These are phyloP conservation scores for Amphipyra berbera DNA, from an alignment of 2,888 invertebrate species.

Conservation along the genomic window DNA sequence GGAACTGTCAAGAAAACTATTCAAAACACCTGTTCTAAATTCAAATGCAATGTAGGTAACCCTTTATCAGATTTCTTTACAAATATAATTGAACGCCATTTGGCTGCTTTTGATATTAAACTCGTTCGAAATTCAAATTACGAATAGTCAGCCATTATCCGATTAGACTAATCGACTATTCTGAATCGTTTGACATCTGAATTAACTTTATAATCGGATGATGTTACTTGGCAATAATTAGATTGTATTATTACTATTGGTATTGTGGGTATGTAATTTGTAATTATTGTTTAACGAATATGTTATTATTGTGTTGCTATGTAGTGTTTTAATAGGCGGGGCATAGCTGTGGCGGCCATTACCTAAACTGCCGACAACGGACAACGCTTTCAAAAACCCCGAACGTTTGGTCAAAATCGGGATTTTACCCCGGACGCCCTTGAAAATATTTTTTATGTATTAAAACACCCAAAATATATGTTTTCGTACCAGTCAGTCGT, in stretches of 20 bases:
- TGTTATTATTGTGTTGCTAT: background rate
- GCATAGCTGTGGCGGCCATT: too few relatives aligned
- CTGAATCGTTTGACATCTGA: constrained; percentile 55
- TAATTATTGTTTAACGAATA: constrained; percentile 26
- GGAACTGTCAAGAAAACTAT: constrained; percentile 52
- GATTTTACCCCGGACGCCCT: too few relatives aligned
- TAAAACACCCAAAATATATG: too few relatives aligned
- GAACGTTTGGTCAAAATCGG: too few relatives aligned
- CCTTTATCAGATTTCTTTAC: constrained; percentile 54
- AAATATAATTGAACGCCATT: constrained; percentile 56
- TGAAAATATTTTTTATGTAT: too few relatives aligned
- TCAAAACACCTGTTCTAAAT: constrained; percentile 59
- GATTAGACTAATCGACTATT: constrained; percentile 60
- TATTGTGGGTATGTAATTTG: constrained; percentile 18
- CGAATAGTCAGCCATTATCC: constrained; percentile 58
- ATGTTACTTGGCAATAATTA: constrained; percentile 49
- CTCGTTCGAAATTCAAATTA: constrained; percentile 73
- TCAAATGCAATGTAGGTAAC: constrained; percentile 53
- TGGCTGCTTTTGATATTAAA: constrained; percentile 57
- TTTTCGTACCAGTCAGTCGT: too few relatives aligned
- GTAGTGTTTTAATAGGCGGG: background rate
- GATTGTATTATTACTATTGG: constrained; percentile 19
- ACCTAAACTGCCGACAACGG: too few relatives aligned
- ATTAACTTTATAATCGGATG: constrained; percentile 53
- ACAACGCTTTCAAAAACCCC: too few relatives aligned